Base-by-base conservation (phyloP, 2,113 vertebrate species). In the Pithys albifrons region DNA sequence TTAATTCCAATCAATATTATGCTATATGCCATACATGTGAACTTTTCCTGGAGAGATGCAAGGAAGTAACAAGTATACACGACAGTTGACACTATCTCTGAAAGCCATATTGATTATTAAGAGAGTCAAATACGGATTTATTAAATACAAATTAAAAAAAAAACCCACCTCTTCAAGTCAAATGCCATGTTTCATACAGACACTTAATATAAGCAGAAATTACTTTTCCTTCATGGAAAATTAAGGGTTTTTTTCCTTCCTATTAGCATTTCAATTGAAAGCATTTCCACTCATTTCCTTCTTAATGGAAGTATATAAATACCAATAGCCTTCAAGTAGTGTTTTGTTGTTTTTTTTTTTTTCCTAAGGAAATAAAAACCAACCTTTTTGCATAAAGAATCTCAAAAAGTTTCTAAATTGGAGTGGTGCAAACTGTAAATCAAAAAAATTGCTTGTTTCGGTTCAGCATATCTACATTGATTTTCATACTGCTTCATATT, bases 201-300 rank as follows among this genome's bases (percentile, higher is more conserved):
- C 64, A 81, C 8, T 88, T 94, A 84, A 88, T 88, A 86, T 71
- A 91, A 96, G 35, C 49, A 95, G 49, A 96, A 96, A 96, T 96
- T 35, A 95, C 51, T 95, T 96, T 95, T 92, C 19, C 72, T 96
- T 94, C 88, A 91, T 66, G 72, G 91, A 95, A 97, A 96, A 93
- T 96, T 83, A 95, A 91, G 51, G 1, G 0, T 0, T 51, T 82
- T 66, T 91, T 94, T 89, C 15, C 24, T 93, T 83, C 66, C 14
- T 93, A 95, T 96, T 96, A 97, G 12, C 91, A 96, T 97, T 97
- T 97, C 89, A 95, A 41, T 77, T 96, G 90, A 93, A 97, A 94
- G 14, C 29, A 90, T 93, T 97, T 94, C 83, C 83, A 94, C 69
- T 93, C 5, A 79, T 95, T 95, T 96, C 67, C 43, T 95, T 95